Percentiles rank a stretch among this genome's conserved stretches.
phyloP scores from a whole-genome alignment of 2,888 invertebrate species.

The Caenorhabditis wallacei region DNA sequence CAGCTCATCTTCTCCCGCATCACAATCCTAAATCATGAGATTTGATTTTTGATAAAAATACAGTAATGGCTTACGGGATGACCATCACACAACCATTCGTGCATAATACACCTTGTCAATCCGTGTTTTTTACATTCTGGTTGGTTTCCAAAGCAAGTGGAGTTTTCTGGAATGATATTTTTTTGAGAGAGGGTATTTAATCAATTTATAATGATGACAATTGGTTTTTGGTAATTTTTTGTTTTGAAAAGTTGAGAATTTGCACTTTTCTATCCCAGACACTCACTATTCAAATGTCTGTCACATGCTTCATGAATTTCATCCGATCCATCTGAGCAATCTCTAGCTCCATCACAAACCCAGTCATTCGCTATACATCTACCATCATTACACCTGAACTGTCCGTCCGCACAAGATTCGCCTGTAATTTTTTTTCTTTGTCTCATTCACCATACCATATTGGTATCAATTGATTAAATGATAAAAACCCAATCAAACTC shows the following conservation, averaged over 20 bases:
- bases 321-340: constrained; percentile 66
- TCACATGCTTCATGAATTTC: constrained; percentile 66
- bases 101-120: constrained; percentile 63
- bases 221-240: no score
- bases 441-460: not conserved
- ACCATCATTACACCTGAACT: constrained; percentile 60
- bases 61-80: constrained; percentile 54
- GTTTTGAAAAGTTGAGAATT: not conserved
- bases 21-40: constrained; percentile 59
- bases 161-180: constrained; percentile 60
- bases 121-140: constrained; percentile 68
- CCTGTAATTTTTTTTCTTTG: constrained; percentile 19
- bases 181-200: no score
- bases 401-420: constrained; percentile 29
- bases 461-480: not conserved
- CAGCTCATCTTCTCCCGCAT: constrained; percentile 64
- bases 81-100: constrained; percentile 71
- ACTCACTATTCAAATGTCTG: constrained; percentile 52
- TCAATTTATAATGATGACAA: no score
- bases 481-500: constrained; percentile 25
- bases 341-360: constrained; percentile 70
- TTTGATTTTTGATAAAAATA: constrained; percentile 2
- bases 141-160: constrained; percentile 69
- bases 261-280: no score
- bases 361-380: constrained; percentile 65